Conservation (phyloP, 1,140 invertebrate genomes). For the Hypothenemus hampei region DNA sequence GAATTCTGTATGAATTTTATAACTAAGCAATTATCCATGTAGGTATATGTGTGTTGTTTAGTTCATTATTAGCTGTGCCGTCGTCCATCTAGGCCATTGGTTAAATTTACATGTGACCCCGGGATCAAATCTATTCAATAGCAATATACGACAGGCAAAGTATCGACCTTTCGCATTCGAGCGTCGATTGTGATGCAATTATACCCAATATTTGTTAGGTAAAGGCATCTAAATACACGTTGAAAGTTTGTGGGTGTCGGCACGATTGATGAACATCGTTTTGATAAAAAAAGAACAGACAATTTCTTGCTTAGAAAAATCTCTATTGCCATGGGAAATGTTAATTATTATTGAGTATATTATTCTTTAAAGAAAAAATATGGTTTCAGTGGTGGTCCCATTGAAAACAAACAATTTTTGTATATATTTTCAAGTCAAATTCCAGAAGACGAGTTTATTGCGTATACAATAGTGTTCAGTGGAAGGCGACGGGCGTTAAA, state of each 20-base stretch:
- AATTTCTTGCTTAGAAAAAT: no score
- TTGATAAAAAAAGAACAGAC: background rate
- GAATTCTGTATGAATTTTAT: no score
- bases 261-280: background rate
- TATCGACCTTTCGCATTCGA: conserved; percentile 11
- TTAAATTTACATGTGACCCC: conserved; percentile 25
- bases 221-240: no score
- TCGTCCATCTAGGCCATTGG: conserved; percentile 22
- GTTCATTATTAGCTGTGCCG: conserved; percentile 14
- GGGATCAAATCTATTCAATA: conserved; percentile 25
- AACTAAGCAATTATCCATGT: no score
- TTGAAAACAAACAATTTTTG: conserved; percentile 19
- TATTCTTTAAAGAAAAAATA: no score
- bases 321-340: no score
- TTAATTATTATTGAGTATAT: no score
- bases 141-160: conserved; percentile 8
- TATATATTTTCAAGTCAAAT: conserved; percentile 22
- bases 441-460: conserved; percentile 19
- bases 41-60: no score
- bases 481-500: conserved; percentile 14
- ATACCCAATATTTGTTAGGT: no score
- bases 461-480: conserved; percentile 21
- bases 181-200: conserved; percentile 16
- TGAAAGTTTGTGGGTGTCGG: background rate
- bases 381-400: conserved; percentile 17